Conservation (phyloP, 2,113 vertebrate genomes). For the Orthonyx spaldingii region DNA sequence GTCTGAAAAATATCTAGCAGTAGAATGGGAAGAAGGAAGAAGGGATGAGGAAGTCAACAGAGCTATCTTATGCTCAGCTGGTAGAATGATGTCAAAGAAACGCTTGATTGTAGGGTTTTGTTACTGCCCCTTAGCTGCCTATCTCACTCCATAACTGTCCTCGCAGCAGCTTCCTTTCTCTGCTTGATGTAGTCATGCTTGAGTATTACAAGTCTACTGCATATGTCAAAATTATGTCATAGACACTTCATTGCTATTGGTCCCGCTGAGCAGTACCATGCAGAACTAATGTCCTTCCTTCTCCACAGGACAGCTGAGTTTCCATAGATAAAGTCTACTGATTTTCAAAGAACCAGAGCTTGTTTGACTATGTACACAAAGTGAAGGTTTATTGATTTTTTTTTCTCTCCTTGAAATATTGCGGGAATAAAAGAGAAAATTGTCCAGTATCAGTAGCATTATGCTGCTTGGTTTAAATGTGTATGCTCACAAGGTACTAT, state of each 20-base stretch:
- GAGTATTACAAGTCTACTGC: neutral
- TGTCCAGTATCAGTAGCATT: neutral
- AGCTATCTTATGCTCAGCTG: rapidly evolving
- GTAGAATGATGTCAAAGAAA: neutral
- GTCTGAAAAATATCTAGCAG: neutral
- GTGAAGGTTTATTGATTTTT: neutral
- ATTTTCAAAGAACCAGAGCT: neutral
- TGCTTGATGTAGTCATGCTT: neutral
- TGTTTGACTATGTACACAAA: neutral
- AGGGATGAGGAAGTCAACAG: neutral
- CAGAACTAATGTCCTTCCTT: neutral
- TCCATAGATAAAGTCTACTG: neutral
- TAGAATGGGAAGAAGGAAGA: neutral
- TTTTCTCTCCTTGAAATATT: neutral
- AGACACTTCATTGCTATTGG: neutral
- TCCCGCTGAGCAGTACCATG: neutral
- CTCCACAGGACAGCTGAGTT: neutral
- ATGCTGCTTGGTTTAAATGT: neutral
- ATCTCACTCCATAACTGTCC: neutral
- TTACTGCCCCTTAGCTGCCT: neutral
- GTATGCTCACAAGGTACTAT: neutral
- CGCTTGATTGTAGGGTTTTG: rapidly evolving
- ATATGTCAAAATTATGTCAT: neutral
- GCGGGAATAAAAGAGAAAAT: neutral
- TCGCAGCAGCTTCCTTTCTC: neutral